phyloP scores from a whole-genome alignment of 2,113 vertebrate species.

The Thomomys bottae region DNA sequence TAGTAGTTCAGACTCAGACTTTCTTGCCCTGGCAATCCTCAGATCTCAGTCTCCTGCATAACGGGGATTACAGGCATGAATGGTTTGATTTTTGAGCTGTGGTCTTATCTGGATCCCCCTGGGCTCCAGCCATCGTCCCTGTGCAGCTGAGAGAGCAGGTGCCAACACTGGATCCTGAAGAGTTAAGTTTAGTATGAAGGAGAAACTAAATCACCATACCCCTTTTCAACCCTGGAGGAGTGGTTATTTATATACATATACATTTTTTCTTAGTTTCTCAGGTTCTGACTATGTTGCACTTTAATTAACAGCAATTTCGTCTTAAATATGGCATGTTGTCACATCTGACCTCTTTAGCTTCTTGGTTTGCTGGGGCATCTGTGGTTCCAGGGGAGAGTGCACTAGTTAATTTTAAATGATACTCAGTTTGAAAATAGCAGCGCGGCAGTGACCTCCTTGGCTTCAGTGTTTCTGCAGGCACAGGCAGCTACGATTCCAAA shows the following conservation, averaged over 20 bases:
- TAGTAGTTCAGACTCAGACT: no score
- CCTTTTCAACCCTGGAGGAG: neutral
- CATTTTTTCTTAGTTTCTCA: neutral
- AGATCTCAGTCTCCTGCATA: neutral
- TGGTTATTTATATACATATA: neutral
- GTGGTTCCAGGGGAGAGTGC: neutral
- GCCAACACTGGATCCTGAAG: neutral
- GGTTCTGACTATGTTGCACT: neutral
- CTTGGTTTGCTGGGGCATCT: neutral
- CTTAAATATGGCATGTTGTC: neutral
- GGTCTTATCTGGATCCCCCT: no score
- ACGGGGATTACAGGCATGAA: neutral
- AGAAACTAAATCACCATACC: neutral
- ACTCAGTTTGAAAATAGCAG: slow-evolving; percentile 21
- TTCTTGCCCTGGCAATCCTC: neutral
- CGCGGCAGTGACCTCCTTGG: neutral
- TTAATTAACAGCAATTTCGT: neutral
- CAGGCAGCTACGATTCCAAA: neutral
- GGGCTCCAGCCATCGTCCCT: neutral
- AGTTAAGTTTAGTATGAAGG: neutral
- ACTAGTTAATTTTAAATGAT: neutral
- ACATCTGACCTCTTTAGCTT: neutral
- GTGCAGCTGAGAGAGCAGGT: neutral
- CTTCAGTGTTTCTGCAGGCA: neutral
- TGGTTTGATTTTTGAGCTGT: no score